Percentiles rank a stretch among this genome's conserved stretches.
Evolutionary conservation across 2,888 invertebrate genomes (phyloP).

Genomic region (Athalia cordata): DNA sequence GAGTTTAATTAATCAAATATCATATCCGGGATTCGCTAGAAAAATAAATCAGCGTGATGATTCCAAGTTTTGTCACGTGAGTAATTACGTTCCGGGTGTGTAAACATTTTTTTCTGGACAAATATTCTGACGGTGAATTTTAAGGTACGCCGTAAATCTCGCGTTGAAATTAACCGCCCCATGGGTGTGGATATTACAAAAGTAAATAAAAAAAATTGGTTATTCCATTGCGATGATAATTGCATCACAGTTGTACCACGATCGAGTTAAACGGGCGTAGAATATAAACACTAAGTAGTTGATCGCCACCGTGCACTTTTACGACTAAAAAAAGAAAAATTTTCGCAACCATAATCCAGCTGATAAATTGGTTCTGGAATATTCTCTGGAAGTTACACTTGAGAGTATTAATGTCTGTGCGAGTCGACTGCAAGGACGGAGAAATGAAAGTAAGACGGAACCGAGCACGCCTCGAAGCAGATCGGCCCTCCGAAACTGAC

Average conservation of each 20-base stretch:
- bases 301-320: background rate
- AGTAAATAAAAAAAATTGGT: background rate
- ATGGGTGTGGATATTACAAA: background rate
- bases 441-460: slow-evolving; percentile 61
- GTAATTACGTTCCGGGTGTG: too few relatives aligned
- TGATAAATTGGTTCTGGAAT: slow-evolving; percentile 23
- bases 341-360: slow-evolving; percentile 4
- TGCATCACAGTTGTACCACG: background rate
- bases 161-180: background rate
- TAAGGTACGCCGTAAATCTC: background rate
- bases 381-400: slow-evolving; percentile 17
- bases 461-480: slow-evolving; percentile 29
- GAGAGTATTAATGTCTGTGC: slow-evolving; percentile 1
- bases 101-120: too few relatives aligned
- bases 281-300: background rate
- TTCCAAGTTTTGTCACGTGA: too few relatives aligned
- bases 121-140: too few relatives aligned
- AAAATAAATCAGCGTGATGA: too few relatives aligned
- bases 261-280: background rate
- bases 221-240: background rate
- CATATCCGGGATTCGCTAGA: too few relatives aligned
- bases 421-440: slow-evolving; percentile 56
- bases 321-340: background rate
- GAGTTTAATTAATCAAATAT: too few relatives aligned
- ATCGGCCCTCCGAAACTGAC: slow-evolving; percentile 8